Conservation (phyloP, 2,888 invertebrate genomes). For the Hirtodrosophila duncani region DNA sequence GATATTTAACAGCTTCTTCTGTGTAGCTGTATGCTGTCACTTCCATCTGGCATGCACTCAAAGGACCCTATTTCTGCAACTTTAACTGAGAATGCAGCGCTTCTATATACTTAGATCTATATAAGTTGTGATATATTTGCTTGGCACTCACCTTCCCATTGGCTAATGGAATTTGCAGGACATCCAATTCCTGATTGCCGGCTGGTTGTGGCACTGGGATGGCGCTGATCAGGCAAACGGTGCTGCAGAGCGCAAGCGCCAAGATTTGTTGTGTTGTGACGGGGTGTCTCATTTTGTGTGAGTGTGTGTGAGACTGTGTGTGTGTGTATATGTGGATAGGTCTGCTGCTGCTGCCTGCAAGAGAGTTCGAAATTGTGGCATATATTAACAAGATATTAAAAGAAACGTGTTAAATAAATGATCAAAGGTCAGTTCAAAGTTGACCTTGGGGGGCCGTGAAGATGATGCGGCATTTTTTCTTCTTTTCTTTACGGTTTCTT, state of each 20-base stretch:
- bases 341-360: slow-evolving; percentile 6
- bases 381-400: slow-evolving; percentile 29
- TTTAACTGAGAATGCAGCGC: no score
- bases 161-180: slow-evolving; percentile 77
- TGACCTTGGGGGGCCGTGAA: slow-evolving; percentile 46
- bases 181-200: slow-evolving; percentile 75
- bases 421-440: slow-evolving; percentile 35
- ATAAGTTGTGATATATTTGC: no score
- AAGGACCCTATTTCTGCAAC: no score
- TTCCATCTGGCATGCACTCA: no score
- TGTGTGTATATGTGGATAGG: slow-evolving; percentile 6
- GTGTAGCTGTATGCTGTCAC: no score
- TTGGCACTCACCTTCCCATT: slow-evolving; percentile 77
- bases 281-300: slow-evolving; percentile 41
- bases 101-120: no score
- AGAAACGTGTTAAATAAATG: no score
- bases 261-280: slow-evolving; percentile 52
- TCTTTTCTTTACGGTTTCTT: slow-evolving; percentile 2
- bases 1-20: no score
- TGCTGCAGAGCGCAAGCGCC: slow-evolving; percentile 58
- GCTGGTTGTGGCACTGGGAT: slow-evolving; percentile 74
- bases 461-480: slow-evolving; percentile 14
- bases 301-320: slow-evolving; percentile 8
- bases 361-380: slow-evolving; percentile 16
- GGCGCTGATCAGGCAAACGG: slow-evolving; percentile 64